These are phyloP conservation scores for Aptenodytes patagonicus DNA, from an alignment of 2,113 vertebrate genomes.

Conservation along the genomic window DNA sequence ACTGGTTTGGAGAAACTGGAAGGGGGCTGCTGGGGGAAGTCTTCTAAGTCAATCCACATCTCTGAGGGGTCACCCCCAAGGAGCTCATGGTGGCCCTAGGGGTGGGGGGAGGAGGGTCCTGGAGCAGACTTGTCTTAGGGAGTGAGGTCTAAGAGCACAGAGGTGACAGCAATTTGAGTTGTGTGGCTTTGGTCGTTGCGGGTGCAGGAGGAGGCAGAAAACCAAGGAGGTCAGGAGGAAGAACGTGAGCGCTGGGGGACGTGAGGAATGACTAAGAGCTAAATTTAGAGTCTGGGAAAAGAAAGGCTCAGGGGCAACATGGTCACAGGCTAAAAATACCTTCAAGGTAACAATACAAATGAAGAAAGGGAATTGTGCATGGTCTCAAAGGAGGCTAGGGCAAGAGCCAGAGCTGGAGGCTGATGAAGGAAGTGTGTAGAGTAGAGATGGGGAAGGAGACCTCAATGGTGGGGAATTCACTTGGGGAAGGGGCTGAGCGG, in stretches of 20 bases:
- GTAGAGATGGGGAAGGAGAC: not conserved
- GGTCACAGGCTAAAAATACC: constrained; percentile 55
- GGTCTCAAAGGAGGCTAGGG: not conserved
- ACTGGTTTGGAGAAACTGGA: not conserved
- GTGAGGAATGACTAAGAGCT: constrained; percentile 2
- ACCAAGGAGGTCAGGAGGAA: not conserved
- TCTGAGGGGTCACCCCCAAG: not conserved
- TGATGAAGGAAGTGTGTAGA: accelerated
- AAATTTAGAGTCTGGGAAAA: constrained; percentile 30
- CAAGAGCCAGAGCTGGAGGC: not conserved
- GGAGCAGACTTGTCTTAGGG: not conserved
- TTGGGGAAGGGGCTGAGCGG: accelerated
- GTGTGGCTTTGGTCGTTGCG: not conserved
- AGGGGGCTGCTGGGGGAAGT: not conserved
- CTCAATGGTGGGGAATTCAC: not conserved
- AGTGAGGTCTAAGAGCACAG: not conserved
- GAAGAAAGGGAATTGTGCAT: not conserved
- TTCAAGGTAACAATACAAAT: constrained; percentile 48
- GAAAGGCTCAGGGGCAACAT: constrained; percentile 7
- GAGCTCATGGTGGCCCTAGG: not conserved
- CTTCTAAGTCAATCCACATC: accelerated
- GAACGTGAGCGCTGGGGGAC: not conserved
- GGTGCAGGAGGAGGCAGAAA: not conserved
- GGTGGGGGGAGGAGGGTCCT: not conserved
- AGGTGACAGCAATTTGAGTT: accelerated